Evolutionary conservation across 2,113 vertebrate genomes (phyloP).

Genomic region (Axis porcinus): DNA sequence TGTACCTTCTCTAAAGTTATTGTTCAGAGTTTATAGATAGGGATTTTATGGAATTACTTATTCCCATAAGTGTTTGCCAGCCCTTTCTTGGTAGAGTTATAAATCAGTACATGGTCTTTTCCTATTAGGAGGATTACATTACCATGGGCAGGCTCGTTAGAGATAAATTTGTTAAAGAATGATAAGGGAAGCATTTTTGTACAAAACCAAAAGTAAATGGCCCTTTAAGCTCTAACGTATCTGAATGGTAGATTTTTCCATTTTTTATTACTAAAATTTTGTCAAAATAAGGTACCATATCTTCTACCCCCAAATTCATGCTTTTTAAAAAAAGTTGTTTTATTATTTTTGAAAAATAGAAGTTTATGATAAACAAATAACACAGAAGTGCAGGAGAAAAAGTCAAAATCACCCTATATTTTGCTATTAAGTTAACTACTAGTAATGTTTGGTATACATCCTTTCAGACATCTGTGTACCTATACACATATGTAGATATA

Average conservation of each 20-base stretch:
- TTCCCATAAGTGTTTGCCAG: neutral
- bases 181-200: neutral
- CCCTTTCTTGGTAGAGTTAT: conserved; percentile 1
- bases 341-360: conserved; percentile 16
- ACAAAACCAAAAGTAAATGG: neutral
- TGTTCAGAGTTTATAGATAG: neutral
- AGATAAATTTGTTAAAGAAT: conserved; percentile 5
- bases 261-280: neutral
- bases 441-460: neutral
- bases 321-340: neutral
- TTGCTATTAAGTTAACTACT: neutral
- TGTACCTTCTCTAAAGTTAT: neutral
- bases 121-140: neutral
- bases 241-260: neutral
- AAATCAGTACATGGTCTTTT: neutral
- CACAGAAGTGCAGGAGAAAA: neutral
- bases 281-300: neutral
- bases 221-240: neutral
- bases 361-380: neutral
- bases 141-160: neutral
- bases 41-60: neutral
- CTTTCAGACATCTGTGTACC: neutral
- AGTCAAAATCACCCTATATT: neutral
- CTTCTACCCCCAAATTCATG: neutral
- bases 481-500: neutral